These are phyloP conservation scores for Campoletis sonorensis DNA, from an alignment of 1,140 invertebrate genomes.

Conservation along the genomic window DNA sequence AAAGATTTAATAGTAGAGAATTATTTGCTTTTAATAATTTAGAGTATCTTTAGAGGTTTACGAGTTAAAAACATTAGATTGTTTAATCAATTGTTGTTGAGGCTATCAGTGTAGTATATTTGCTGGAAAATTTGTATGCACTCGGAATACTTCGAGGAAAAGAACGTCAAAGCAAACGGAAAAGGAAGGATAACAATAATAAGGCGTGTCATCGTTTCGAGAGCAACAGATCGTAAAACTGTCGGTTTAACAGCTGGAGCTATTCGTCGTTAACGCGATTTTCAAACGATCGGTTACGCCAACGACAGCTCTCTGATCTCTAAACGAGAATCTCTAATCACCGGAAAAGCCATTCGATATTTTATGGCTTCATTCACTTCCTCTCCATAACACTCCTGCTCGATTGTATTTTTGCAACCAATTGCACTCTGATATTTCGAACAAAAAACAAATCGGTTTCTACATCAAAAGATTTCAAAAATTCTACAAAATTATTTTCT, in stretches of 20 bases:
- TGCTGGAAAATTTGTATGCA: too few relatives aligned
- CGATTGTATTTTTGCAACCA: background rate
- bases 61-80: too few relatives aligned
- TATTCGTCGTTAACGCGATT: slow-evolving; percentile 46
- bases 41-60: too few relatives aligned
- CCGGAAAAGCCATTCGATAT: slow-evolving; percentile 62
- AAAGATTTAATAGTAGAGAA: too few relatives aligned
- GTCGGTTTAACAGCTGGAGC: slow-evolving; percentile 55
- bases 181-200: slow-evolving; percentile 11
- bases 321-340: slow-evolving; percentile 56
- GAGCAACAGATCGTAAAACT: slow-evolving; percentile 58
- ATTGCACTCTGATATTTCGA: background rate
- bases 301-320: slow-evolving; percentile 53
- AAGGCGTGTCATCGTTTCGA: slow-evolving; percentile 9
- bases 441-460: background rate
- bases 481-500: too few relatives aligned
- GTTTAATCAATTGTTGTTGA: too few relatives aligned
- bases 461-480: background rate
- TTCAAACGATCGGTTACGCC: slow-evolving; percentile 49
- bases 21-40: too few relatives aligned
- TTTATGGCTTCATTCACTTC: slow-evolving; percentile 52
- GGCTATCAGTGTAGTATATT: too few relatives aligned
- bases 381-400: background rate
- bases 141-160: too few relatives aligned
- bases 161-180: background rate